Evolutionary conservation across 2,113 vertebrate genomes (phyloP).

Genomic region (Gracilinanus agilis): DNA sequence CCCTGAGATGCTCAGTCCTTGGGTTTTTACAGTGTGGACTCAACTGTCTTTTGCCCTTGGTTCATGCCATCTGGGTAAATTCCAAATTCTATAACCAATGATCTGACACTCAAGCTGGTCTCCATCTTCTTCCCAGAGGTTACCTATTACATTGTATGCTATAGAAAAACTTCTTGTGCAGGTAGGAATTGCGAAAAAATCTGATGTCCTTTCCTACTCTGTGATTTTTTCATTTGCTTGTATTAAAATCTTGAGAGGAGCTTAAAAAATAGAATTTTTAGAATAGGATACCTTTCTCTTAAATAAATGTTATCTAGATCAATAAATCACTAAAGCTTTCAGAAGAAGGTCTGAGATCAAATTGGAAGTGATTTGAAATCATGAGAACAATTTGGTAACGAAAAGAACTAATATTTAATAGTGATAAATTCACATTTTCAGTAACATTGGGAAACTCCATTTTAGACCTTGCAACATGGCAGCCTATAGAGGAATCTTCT

Average conservation of each 20-base stretch:
- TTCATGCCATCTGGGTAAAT: no score
- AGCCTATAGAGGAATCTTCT: background rate
- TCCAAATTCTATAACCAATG: no score
- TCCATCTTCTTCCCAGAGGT: no score
- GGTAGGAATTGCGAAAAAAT: background rate
- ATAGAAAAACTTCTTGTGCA: background rate
- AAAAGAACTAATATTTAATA: background rate
- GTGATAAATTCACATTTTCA: background rate
- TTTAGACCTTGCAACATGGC: background rate
- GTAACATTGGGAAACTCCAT: background rate
- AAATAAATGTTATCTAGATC: background rate
- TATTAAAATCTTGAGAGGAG: background rate
- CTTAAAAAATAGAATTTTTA: background rate
- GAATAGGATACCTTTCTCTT: background rate
- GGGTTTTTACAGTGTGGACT: no score
- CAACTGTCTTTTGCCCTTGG: no score
- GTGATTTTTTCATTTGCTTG: background rate
- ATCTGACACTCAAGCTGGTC: no score
- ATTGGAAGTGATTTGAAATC: background rate
- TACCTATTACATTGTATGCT: no score
- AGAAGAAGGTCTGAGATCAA: background rate
- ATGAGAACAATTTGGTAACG: background rate
- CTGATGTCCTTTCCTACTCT: background rate
- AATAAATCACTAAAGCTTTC: background rate
- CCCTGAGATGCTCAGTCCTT: no score